Conservation (phyloP, 2,888 invertebrate species). For the Mermis nigrescens region DNA sequence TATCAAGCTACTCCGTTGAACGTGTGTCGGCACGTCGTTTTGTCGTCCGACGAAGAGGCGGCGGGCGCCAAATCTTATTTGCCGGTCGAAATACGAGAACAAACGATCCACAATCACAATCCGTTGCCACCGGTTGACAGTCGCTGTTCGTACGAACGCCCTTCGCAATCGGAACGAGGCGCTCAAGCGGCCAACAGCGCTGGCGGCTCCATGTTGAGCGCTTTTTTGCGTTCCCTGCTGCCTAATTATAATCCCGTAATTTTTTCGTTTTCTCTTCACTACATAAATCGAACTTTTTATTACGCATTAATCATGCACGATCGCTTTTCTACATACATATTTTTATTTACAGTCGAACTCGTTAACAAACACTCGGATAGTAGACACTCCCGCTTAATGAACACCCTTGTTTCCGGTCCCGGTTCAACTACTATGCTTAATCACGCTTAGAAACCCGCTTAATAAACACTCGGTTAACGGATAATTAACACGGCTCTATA, state of each 20-base stretch:
- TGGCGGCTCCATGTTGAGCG: slow-evolving; percentile 22
- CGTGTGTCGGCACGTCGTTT: slow-evolving; percentile 48
- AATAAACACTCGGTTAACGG: too few species aligned
- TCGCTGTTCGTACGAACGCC: slow-evolving; percentile 27
- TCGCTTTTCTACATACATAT: too few species aligned
- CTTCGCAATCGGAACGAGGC: slow-evolving; percentile 13
- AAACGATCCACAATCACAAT: slow-evolving; percentile 17
- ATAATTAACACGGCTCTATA: too few species aligned
- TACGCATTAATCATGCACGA: too few species aligned
- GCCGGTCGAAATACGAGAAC: slow-evolving; percentile 33
- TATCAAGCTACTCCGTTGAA: slow-evolving; percentile 48
- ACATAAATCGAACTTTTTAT: too few species aligned
- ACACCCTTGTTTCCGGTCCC: too few species aligned
- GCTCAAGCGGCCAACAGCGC: not conserved
- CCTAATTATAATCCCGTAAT: slow-evolving; percentile 34
- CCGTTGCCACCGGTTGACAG: slow-evolving; percentile 34
- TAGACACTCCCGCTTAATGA: too few species aligned
- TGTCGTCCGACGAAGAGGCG: slow-evolving; percentile 45
- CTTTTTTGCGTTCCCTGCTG: slow-evolving; percentile 32
- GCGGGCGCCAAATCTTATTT: slow-evolving; percentile 45
- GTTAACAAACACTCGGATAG: too few species aligned
- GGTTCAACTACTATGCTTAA: too few species aligned
- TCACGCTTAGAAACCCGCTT: too few species aligned
- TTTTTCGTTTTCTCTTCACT: too few species aligned
- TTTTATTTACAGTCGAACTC: too few species aligned